Conservation (phyloP, 2,797 vertebrate species). For the Neoniphon sammara region DNA sequence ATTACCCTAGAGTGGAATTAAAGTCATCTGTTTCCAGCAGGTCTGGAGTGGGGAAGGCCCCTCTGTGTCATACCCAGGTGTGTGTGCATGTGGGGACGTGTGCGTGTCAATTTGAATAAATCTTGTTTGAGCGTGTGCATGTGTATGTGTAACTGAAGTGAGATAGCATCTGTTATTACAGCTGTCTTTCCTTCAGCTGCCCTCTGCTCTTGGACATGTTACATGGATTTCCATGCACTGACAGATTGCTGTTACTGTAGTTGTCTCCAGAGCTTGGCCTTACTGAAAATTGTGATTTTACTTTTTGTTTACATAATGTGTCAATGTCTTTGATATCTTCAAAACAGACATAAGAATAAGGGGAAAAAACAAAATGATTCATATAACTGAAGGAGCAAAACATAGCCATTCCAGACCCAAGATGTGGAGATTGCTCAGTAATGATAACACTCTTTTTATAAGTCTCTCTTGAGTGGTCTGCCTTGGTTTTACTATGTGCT, state of each 20-base stretch:
- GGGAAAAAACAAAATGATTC: background rate
- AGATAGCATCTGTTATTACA: conserved; percentile 40
- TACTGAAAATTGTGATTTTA: too few relatives aligned
- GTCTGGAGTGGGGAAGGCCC: conserved; percentile 33
- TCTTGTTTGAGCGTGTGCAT: conserved; percentile 36
- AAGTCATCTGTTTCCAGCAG: conserved; percentile 64
- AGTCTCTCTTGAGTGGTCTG: background rate
- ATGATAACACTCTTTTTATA: background rate
- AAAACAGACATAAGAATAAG: too few relatives aligned
- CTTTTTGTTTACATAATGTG: too few relatives aligned
- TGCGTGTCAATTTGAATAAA: conserved; percentile 4
- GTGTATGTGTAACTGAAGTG: conserved; percentile 30
- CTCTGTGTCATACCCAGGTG: conserved; percentile 64
- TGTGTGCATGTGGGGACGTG: conserved; percentile 12
- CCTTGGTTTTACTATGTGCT: background rate
- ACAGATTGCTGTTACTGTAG: conserved; percentile 11
- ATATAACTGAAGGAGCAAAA: conserved; percentile 13
- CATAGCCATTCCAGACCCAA: background rate
- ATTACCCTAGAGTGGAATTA: conserved; percentile 34
- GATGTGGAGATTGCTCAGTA: background rate
- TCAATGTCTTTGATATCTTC: too few relatives aligned
- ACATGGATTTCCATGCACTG: conserved; percentile 18
- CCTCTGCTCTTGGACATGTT: conserved; percentile 34
- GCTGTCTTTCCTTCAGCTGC: conserved; percentile 28
- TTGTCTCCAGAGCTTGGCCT: background rate